These are phyloP conservation scores for Poeciliopsis retropinna DNA, from an alignment of 2,113 vertebrate genomes.

Conservation along the genomic window DNA sequence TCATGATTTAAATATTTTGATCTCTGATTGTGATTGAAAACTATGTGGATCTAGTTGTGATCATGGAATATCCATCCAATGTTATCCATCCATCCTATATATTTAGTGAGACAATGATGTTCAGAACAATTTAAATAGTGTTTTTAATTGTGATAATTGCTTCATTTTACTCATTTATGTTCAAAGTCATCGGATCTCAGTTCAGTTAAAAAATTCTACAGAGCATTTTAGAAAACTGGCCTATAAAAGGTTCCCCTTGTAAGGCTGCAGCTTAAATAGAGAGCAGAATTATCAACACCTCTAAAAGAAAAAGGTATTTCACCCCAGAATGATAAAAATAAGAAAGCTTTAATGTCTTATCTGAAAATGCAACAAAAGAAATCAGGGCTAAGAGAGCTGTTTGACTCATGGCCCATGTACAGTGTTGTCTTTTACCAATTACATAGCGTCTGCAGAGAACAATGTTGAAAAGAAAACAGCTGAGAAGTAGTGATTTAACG, in stretches of 20 bases:
- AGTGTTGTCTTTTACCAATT: neutral
- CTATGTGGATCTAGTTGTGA: neutral
- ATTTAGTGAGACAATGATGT: neutral
- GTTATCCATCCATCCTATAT: no score
- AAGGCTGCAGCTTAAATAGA: neutral
- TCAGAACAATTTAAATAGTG: neutral
- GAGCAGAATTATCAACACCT: neutral
- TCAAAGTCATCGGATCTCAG: neutral
- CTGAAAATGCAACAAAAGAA: neutral
- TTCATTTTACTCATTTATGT: neutral
- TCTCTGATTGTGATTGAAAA: neutral
- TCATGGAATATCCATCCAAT: neutral
- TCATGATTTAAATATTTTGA: neutral
- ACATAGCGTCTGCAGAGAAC: neutral
- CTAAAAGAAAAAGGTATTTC: neutral
- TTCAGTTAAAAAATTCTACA: neutral
- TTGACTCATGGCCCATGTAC: neutral
- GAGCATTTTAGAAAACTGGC: neutral
- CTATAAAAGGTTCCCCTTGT: neutral
- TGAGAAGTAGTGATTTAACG: conserved; percentile 9
- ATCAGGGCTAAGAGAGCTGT: neutral
- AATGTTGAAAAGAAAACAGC: conserved; percentile 8
- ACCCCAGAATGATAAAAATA: neutral
- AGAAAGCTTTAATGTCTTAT: neutral
- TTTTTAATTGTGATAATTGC: neutral